Conservation (phyloP, 1,140 invertebrate species). For the Lithobius niger region DNA sequence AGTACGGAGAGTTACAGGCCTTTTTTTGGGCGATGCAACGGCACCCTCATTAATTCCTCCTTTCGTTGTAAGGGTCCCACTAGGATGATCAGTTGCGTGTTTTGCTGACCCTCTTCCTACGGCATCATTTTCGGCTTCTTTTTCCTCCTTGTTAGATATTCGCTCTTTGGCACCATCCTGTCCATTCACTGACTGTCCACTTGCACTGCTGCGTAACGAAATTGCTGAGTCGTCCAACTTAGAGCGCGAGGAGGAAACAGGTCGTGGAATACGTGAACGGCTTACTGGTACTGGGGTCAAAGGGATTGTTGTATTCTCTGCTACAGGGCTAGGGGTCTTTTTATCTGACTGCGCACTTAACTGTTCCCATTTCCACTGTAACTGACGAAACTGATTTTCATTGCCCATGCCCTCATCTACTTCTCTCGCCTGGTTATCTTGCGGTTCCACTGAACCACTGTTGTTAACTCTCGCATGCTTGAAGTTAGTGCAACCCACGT, state of each 20-base stretch:
- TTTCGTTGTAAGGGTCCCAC: neutral
- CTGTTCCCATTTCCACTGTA: slow-evolving; percentile 78
- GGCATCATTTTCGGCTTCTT: neutral
- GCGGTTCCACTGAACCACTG: no score
- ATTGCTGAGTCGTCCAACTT: slow-evolving; percentile 2
- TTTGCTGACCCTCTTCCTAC: neutral
- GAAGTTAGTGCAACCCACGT: slow-evolving; percentile 43
- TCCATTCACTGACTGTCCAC: neutral
- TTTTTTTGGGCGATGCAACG: neutral
- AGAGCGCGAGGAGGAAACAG: neutral
- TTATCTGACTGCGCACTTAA: slow-evolving; percentile 27
- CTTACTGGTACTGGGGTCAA: no score
- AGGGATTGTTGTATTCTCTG: neutral
- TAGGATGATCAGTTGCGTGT: neutral
- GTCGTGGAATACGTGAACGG: neutral
- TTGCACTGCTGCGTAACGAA: neutral
- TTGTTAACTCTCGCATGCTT: no score
- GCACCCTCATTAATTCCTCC: neutral
- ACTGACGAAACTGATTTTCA: slow-evolving; percentile 48
- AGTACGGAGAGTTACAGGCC: neutral
- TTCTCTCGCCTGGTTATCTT: neutral
- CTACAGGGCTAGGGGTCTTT: neutral
- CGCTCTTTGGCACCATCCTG: no score
- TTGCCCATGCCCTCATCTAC: slow-evolving; percentile 4
- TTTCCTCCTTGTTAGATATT: no score